Evolutionary conservation across 2,797 vertebrate species (phyloP).

Genomic region (Euthynnus affinis): DNA sequence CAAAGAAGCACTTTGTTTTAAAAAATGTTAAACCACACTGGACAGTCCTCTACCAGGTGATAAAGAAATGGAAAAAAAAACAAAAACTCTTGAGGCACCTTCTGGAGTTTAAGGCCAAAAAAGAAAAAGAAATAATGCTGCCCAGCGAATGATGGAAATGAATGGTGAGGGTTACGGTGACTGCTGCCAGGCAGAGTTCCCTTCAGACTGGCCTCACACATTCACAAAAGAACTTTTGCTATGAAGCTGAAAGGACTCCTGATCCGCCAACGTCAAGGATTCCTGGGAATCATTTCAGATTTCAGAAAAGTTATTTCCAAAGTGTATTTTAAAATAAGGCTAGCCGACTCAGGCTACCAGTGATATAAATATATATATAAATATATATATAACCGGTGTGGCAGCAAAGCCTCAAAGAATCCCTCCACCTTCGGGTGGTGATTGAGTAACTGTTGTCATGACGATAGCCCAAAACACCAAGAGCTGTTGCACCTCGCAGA

Average conservation of each 20-base stretch:
- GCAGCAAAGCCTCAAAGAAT: constrained; percentile 52
- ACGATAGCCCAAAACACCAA: constrained; percentile 49
- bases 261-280: constrained; percentile 25
- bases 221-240: constrained; percentile 58
- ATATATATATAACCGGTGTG: constrained; percentile 53
- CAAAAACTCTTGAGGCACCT: constrained; percentile 73
- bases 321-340: constrained; percentile 67
- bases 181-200: constrained; percentile 58
- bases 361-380: too few species aligned
- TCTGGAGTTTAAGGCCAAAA: constrained; percentile 79
- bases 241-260: constrained; percentile 59
- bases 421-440: constrained; percentile 45
- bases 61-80: constrained; percentile 58
- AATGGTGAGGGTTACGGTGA: constrained; percentile 43
- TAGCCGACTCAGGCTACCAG: constrained; percentile 36
- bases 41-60: constrained; percentile 80
- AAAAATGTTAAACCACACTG: constrained; percentile 81
- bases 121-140: constrained; percentile 52
- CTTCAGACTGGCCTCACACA: constrained; percentile 40
- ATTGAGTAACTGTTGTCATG: constrained; percentile 48
- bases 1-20: constrained; percentile 84
- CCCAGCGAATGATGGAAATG: constrained; percentile 51
- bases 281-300: constrained; percentile 62
- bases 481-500: constrained; percentile 51
- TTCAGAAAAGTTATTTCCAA: constrained; percentile 73